A percentile compares a stretch with the other conserved stretches of the same genome.
phyloP scores from a whole-genome alignment of 2,797 vertebrate genomes.

The Tokudaia tokunoshimensis region DNA sequence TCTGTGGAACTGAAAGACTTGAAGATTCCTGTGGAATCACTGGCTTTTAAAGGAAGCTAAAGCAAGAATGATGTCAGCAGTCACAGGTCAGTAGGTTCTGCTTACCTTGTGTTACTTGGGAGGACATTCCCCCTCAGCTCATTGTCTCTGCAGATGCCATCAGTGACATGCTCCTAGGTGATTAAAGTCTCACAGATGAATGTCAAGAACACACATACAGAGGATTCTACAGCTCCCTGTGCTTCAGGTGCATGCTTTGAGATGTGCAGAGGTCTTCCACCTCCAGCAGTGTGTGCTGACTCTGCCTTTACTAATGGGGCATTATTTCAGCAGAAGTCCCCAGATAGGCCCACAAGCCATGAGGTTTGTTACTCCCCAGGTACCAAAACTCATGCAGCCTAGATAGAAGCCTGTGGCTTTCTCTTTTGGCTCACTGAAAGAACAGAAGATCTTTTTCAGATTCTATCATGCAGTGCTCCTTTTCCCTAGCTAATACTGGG shows the following conservation, averaged over 20 bases:
- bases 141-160: no score
- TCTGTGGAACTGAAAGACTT: background rate
- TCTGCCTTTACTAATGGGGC: background rate
- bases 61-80: background rate
- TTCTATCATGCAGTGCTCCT: background rate
- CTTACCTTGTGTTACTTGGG: background rate
- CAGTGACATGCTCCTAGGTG: background rate
- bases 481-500: background rate
- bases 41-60: background rate
- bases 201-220: background rate
- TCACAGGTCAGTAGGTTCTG: background rate
- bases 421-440: background rate
- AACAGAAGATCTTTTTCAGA: background rate
- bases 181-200: background rate
- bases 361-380: background rate
- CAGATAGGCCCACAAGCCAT: background rate
- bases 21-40: background rate
- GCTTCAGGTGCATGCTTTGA: slow-evolving; percentile 92
- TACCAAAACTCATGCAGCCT: background rate
- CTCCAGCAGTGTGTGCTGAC: background rate
- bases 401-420: background rate
- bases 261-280: background rate
- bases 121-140: background rate
- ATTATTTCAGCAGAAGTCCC: background rate
- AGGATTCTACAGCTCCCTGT: slow-evolving; percentile 88